These are phyloP conservation scores for Tromatobia lineatoria DNA, from an alignment of 2,888 invertebrate species.

Conservation along the genomic window DNA sequence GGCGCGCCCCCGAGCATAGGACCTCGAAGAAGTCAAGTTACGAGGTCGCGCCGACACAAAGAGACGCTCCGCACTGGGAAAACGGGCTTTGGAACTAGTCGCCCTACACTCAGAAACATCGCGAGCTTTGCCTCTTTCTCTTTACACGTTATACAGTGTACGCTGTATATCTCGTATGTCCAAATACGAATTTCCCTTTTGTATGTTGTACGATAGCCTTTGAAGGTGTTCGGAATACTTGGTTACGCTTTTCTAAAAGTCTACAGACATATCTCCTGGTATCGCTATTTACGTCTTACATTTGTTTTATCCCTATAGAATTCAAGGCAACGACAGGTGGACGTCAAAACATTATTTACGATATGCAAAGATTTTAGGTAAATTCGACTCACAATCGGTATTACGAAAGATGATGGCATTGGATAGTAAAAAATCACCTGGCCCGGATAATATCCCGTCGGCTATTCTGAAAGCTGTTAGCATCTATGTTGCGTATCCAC, in stretches of 20 bases:
- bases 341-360: too few species aligned
- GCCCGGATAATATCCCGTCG: too few species aligned
- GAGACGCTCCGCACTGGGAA: constrained; percentile 63
- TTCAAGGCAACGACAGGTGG: too few species aligned
- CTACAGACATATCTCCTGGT: neutral
- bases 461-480: too few species aligned
- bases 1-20: constrained; percentile 55
- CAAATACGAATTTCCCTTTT: constrained; percentile 31
- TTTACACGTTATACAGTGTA: constrained; percentile 63
- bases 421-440: too few species aligned
- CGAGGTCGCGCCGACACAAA: constrained; percentile 66
- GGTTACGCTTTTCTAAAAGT: too few species aligned
- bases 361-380: too few species aligned
- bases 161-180: constrained; percentile 74
- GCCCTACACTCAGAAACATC: constrained; percentile 60
- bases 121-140: constrained; percentile 53
- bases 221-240: neutral
- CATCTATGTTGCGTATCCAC: too few species aligned
- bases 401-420: too few species aligned
- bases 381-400: too few species aligned
- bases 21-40: constrained; percentile 68
- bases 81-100: constrained; percentile 59
- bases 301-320: too few species aligned
- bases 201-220: constrained; percentile 21
- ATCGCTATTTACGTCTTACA: neutral